Conservation (phyloP, 2,797 vertebrate genomes). For the Carduelis carduelis region DNA sequence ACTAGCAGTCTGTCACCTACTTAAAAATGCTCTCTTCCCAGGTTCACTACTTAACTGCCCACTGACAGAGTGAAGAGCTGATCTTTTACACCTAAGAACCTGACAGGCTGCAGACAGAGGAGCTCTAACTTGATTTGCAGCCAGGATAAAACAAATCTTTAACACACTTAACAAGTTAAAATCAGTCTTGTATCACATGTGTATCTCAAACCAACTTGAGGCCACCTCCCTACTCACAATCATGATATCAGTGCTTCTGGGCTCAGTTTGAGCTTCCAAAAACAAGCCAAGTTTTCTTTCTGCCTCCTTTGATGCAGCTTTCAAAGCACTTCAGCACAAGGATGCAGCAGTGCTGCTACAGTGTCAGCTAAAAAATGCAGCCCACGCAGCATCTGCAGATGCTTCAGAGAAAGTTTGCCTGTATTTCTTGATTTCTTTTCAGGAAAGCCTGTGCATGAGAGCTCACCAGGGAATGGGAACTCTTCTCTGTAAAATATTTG, state of each 20-base stretch:
- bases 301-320: not conserved
- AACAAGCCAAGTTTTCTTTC: not conserved
- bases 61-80: not conserved
- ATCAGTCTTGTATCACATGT: not conserved
- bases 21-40: not conserved
- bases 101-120: not conserved
- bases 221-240: not conserved
- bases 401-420: conserved; percentile 14
- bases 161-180: not conserved
- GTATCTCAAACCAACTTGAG: not conserved
- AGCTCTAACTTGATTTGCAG: not conserved
- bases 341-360: conserved; percentile 11
- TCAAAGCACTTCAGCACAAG: not conserved
- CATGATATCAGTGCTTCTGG: not conserved
- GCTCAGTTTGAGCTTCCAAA: not conserved
- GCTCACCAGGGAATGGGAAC: not conserved
- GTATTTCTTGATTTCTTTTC: conserved; percentile 18
- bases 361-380: conserved; percentile 5
- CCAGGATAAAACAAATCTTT: not conserved
- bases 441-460: conserved; percentile 6
- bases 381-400: conserved; percentile 42
- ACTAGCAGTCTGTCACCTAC: not conserved
- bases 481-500: not conserved
- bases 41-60: not conserved
- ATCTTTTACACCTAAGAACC: not conserved